Evolutionary conservation across 2,797 vertebrate genomes (phyloP).

Genomic region (Florisuga fusca): DNA sequence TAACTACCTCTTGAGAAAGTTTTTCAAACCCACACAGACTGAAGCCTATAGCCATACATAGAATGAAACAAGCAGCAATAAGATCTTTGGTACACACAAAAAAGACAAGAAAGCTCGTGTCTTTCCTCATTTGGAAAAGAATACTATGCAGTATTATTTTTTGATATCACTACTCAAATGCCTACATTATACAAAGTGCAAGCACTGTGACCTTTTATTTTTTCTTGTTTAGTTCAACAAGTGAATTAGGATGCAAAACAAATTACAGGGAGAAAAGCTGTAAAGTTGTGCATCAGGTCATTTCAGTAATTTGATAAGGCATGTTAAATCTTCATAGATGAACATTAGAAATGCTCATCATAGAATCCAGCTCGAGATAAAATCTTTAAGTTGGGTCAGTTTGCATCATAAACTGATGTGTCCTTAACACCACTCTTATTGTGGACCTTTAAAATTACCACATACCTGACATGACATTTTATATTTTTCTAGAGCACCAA

Average conservation of each 20-base stretch:
- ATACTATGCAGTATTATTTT: not conserved
- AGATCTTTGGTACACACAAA: not conserved
- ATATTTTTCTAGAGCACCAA: constrained; percentile 53
- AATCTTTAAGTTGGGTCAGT: constrained; percentile 63
- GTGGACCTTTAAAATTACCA: constrained; percentile 56
- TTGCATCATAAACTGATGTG: constrained; percentile 35
- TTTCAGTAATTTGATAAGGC: constrained; percentile 46
- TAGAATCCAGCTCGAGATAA: constrained; percentile 60
- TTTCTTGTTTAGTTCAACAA: constrained; percentile 53
- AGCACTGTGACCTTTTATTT: not conserved
- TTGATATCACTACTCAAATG: not conserved
- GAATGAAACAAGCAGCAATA: not conserved
- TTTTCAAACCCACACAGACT: not conserved
- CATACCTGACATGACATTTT: constrained; percentile 52
- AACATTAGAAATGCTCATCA: constrained; percentile 54
- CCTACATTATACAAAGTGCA: not conserved
- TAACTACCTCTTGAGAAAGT: not conserved
- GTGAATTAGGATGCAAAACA: constrained; percentile 35
- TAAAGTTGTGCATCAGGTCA: constrained; percentile 55
- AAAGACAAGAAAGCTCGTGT: not conserved
- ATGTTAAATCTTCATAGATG: constrained; percentile 62
- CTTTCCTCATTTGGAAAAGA: not conserved
- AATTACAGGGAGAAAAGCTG: constrained; percentile 50
- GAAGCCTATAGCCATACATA: not conserved
- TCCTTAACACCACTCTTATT: constrained; percentile 63